Percentiles rank a stretch among this genome's conserved stretches.
These are phyloP conservation scores for Agrochola litura DNA, from an alignment of 2,888 invertebrate species.

Conservation along the genomic window DNA sequence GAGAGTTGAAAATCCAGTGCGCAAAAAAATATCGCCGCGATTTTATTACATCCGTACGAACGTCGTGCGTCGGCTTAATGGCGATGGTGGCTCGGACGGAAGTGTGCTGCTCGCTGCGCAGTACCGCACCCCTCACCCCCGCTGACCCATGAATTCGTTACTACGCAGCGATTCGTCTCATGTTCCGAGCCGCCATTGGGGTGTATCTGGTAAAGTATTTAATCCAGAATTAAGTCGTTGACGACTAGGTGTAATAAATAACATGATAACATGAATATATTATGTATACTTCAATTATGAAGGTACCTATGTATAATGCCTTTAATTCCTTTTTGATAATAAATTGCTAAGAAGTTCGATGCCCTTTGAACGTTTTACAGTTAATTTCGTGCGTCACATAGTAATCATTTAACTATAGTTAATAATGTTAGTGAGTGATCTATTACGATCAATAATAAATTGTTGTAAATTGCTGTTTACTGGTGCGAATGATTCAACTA, in stretches of 20 bases:
- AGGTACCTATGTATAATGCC: neutral
- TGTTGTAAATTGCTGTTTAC: constrained; percentile 45
- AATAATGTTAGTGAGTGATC: constrained; percentile 29
- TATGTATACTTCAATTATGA: neutral
- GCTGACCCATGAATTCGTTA: no score
- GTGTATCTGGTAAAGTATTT: neutral
- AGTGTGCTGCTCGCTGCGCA: no score
- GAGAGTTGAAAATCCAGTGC: no score
- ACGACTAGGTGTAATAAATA: constrained; percentile 22
- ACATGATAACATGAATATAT: constrained; percentile 25
- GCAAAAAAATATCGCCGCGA: no score
- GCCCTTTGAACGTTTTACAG: constrained; percentile 33
- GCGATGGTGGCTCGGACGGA: no score
- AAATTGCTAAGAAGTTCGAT: constrained; percentile 36
- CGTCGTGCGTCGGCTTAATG: no score
- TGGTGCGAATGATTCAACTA: constrained; percentile 31
- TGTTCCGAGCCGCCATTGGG: no score
- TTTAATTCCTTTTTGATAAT: constrained; percentile 14
- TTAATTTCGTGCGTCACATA: constrained; percentile 20
- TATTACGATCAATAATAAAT: constrained; percentile 32
- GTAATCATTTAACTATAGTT: constrained; percentile 18
- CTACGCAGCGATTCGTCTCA: no score
- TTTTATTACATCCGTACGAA: no score
- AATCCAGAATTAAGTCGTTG: constrained; percentile 3
- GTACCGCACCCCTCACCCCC: no score